These are phyloP conservation scores for Polymixis flavicincta DNA, from an alignment of 2,888 invertebrate genomes.

Conservation along the genomic window DNA sequence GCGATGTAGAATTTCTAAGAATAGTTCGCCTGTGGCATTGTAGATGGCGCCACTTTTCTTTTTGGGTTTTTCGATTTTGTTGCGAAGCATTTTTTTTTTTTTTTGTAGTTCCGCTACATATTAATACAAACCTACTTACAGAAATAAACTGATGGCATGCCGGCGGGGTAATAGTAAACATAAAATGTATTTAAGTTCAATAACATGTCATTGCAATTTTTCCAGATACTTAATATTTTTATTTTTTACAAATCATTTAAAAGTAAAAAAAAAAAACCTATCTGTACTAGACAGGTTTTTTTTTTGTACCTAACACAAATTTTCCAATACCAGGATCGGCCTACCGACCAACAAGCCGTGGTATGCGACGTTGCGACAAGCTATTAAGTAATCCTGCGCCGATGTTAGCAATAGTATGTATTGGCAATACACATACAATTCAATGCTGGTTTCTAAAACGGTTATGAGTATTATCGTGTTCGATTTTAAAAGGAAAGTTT, in stretches of 20 bases:
- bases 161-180: too few relatives aligned
- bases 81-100: too few relatives aligned
- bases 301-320: neutral
- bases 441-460: slow-evolving; percentile 28
- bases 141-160: too few relatives aligned
- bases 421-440: slow-evolving; percentile 35
- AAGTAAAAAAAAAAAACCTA: neutral
- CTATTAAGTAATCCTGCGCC: slow-evolving; percentile 32
- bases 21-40: too few relatives aligned
- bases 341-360: neutral
- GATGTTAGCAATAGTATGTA: slow-evolving; percentile 31
- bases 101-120: too few relatives aligned
- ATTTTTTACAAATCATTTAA: neutral
- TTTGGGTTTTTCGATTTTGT: too few relatives aligned
- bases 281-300: too few relatives aligned
- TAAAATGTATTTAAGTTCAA: too few relatives aligned
- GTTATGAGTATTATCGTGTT: slow-evolving; percentile 15
- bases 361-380: slow-evolving; percentile 37
- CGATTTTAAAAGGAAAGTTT: slow-evolving; percentile 21
- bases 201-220: neutral
- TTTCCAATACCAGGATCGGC: slow-evolving; percentile 7
- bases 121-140: too few relatives aligned
- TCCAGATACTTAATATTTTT: neutral
- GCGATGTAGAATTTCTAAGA: too few relatives aligned
- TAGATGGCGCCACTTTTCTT: too few relatives aligned